Evolutionary conservation across 2,888 invertebrate species (phyloP), one percentile per base, ranked within the genome.

Genomic region (Hemithea aestivaria): DNA sequence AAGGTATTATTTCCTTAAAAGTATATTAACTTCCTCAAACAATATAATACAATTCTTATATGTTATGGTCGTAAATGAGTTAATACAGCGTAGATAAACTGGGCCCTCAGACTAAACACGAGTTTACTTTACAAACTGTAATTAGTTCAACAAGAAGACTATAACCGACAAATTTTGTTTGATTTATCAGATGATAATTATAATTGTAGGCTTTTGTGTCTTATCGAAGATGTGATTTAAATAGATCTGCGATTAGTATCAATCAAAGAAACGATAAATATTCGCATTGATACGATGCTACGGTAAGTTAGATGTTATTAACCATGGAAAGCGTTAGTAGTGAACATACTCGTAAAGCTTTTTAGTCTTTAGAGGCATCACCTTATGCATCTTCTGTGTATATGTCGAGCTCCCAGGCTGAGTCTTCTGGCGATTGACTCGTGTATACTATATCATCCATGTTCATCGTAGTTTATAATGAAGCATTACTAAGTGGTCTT

Each of bases 221-320:
- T 54, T 53, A 62, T 57, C 62, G 69, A 67, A 60, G 55, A 73
- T 76, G 81, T 81, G 77, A 50, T 66, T 51, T 42, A 63, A 61
- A 62, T 72, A 73, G 64, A 65, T 46, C 58, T 56, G 52, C 51
- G 57, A 58, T 64, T 61, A 66, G 61, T 68, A 71, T 45, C 62
- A 54, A 53, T 31, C 27, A 45, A 32, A 45, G 11, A 43, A 30
- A 35, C 26, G 22, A 30, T 40, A 21, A 36, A 27, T 35, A 71
- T 77, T 72, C 74, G 63, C 74, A 73, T 79, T 78, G 62, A 64
- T 76, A 71, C 66, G 69, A 63, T 61, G 62, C 52, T 67, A 78
- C 79, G 85, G 85, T 87, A 87, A 87, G 85, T 87, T 76, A 70
- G 73, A 73, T 75, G 73, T 77, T 58, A 70, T 66, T 66, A 65